Percentiles rank a stretch among this genome's conserved stretches.
These are phyloP conservation scores for Garra rufa DNA, from an alignment of 2,113 vertebrate species.

Conservation along the genomic window DNA sequence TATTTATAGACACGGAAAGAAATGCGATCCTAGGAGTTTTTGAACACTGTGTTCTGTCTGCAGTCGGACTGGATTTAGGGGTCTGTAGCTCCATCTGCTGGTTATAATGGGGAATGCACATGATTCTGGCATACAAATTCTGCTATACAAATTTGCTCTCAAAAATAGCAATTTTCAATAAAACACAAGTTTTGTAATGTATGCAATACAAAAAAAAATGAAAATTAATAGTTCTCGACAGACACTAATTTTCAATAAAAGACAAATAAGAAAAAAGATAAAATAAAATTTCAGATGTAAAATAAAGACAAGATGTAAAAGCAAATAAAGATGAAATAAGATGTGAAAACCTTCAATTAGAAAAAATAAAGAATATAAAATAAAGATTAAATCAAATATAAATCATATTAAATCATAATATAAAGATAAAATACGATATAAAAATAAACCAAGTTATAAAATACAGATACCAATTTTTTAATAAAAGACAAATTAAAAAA, in stretches of 20 bases:
- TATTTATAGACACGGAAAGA: conserved; percentile 75
- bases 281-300: too few relatives aligned
- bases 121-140: background rate
- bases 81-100: conserved; percentile 57
- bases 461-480: too few relatives aligned
- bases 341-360: too few relatives aligned
- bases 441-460: too few relatives aligned
- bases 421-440: too few relatives aligned
- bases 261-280: background rate
- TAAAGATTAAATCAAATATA: too few relatives aligned
- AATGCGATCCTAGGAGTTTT: conserved; percentile 70
- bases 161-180: background rate
- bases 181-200: background rate
- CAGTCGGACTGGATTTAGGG: conserved; percentile 30
- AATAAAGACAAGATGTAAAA: too few relatives aligned
- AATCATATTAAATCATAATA: too few relatives aligned
- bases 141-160: background rate
- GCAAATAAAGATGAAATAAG: too few relatives aligned
- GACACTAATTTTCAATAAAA: background rate
- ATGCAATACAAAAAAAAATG: background rate
- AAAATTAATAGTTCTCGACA: background rate
- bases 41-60: conserved; percentile 62
- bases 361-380: too few relatives aligned
- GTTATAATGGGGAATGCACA: background rate
- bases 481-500: too few relatives aligned